Conservation (phyloP, 2,113 vertebrate species). For the Nanorana parkeri region DNA sequence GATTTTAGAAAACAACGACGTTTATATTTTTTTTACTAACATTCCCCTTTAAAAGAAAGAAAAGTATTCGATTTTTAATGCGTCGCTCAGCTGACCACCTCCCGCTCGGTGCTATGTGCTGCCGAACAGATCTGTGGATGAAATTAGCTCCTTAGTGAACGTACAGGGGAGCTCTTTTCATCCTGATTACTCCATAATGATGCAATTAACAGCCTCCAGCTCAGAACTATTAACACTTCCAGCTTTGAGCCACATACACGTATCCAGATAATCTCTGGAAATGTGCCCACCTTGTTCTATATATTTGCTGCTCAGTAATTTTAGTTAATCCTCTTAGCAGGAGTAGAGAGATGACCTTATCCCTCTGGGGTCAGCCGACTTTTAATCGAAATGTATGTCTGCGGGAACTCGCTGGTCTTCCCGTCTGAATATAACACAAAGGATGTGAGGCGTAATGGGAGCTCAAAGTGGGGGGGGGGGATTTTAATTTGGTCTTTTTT, state of each 20-base stretch:
- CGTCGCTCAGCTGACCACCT: background rate
- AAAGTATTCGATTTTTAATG: too few species aligned
- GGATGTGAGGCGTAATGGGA: too few species aligned
- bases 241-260: slow-evolving; percentile 3
- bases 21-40: too few species aligned
- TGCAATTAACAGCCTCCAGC: slow-evolving; percentile 37
- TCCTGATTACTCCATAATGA: slow-evolving; percentile 41
- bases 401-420: background rate
- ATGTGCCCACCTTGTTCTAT: slow-evolving; percentile 30
- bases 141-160: slow-evolving; percentile 18
- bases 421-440: too few species aligned
- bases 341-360: slow-evolving; percentile 26
- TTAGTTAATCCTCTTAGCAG: slow-evolving; percentile 35
- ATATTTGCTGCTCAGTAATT: slow-evolving; percentile 45
- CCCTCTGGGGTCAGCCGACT: slow-evolving; percentile 2
- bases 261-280: slow-evolving; percentile 30
- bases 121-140: background rate
- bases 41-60: too few species aligned
- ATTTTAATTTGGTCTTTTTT: too few species aligned
- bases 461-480: too few species aligned
- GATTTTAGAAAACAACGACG: too few species aligned
- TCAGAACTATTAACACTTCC: background rate
- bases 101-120: background rate
- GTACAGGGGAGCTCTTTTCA: slow-evolving; percentile 26
- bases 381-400: slow-evolving; percentile 28